phyloP scores from a whole-genome alignment of 2,113 vertebrate species.

The Brachirus orientalis region DNA sequence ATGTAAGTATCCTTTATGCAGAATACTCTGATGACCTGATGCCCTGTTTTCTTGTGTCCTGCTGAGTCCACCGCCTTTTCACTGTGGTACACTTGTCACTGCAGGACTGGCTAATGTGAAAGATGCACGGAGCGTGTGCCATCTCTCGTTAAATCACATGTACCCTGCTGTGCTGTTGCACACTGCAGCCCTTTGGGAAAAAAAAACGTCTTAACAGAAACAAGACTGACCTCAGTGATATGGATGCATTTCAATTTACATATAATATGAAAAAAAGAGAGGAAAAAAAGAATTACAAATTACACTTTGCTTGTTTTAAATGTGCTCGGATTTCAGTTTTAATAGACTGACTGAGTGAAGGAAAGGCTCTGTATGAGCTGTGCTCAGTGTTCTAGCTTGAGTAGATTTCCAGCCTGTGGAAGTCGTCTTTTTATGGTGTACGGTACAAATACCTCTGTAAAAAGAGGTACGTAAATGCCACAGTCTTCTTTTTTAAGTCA shows the following conservation, averaged over 20 bases:
- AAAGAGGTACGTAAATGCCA: no score
- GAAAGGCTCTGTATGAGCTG: no score
- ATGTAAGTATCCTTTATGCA: slow-evolving; percentile 16
- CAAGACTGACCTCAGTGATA: background rate
- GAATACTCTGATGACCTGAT: slow-evolving; percentile 33
- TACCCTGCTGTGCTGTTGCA: slow-evolving; percentile 22
- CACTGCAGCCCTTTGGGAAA: slow-evolving; percentile 26
- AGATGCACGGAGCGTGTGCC: slow-evolving; percentile 37
- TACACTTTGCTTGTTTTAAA: background rate
- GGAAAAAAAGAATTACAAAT: background rate
- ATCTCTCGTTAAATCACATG: slow-evolving; percentile 59
- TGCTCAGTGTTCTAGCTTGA: no score
- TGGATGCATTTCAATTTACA: background rate
- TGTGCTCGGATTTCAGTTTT: no score
- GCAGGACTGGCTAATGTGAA: slow-evolving; percentile 38
- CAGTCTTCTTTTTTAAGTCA: no score
- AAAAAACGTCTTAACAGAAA: no score
- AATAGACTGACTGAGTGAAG: background rate
- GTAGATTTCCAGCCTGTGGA: background rate
- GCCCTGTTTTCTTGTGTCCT: slow-evolving; percentile 22
- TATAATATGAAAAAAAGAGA: no score
- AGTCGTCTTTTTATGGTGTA: background rate
- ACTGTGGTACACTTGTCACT: slow-evolving; percentile 51
- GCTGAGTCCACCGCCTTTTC: slow-evolving; percentile 47
- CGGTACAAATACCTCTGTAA: background rate